Base-by-base conservation (phyloP, 2,797 vertebrate species). In the Galaxias olidus region DNA sequence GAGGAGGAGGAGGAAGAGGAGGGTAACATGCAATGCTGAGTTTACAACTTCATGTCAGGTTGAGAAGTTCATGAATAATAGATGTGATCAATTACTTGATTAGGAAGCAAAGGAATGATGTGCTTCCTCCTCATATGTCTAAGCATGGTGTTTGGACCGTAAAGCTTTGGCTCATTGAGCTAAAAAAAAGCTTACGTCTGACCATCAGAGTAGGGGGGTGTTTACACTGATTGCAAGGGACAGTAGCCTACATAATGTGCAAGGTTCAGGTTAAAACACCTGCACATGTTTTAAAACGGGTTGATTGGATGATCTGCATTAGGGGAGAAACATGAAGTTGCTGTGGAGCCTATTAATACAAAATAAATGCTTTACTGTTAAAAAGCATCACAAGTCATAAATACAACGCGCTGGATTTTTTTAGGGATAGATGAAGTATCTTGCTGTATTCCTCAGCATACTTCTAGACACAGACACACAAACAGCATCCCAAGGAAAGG, bases 81-180 rank as follows among this genome's bases (percentile, higher is more conserved):
- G 84, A 90, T 88, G 82, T 75, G 82, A 88, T 90, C 86, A 90
- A 87, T 90, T 86, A 83, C 84, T 87, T 86, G 84, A 89, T 89
- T 89, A 87, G 85, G 82, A 89, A 83, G 81, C 77, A 57, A 71
- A 74, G 71, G 78, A 88, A 88, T 81, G 77, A 86, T 74, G 82
- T 75, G 81, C 84, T 89, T 91, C 76, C 88, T 86, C 79, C 66
- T 86, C 79, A 86, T 84, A 86, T 85, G 83, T 90, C 79, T 69
- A 83, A 77, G 84, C 83, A 82, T 72, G 68, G 70, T 59, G 59
- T 66, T 75, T 76, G 85, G 76, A 88, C 86, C 86, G 76, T 77
- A 77, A 79, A 84, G 76, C 71, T 85, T 84, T 65, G 74, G 83
- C 81, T 88, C 83, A 82, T 68, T 85, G 74, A 66, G 62, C 65